Percentiles rank a stretch among this genome's conserved stretches.
These are phyloP conservation scores for Drosophila fungiperda DNA, from an alignment of 2,888 invertebrate species.

Conservation along the genomic window DNA sequence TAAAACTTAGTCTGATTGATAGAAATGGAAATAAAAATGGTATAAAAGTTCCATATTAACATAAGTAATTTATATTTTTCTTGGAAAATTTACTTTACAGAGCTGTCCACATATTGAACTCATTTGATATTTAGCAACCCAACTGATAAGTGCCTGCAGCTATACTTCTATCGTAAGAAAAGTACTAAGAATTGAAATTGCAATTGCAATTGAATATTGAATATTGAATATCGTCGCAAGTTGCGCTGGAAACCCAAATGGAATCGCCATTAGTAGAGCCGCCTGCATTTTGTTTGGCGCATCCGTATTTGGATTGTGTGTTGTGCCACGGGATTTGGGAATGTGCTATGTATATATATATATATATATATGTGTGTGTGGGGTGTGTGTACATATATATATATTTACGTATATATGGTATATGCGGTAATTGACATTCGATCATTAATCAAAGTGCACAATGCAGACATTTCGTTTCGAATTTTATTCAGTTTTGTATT, in stretches of 20 bases:
- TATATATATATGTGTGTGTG: constrained; percentile 13
- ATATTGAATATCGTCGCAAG: constrained; percentile 25
- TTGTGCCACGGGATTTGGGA: constrained; percentile 35
- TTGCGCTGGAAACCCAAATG: background rate
- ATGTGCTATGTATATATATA: background rate
- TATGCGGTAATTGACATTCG: constrained; percentile 84
- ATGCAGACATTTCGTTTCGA: constrained; percentile 84
- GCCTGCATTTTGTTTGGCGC: constrained; percentile 29
- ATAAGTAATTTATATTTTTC: background rate
- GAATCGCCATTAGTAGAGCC: constrained; percentile 15
- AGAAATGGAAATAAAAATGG: too few relatives aligned
- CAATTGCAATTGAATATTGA: constrained; percentile 15
- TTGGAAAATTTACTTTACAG: background rate
- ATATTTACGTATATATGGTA: constrained; percentile 47
- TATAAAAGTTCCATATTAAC: background rate
- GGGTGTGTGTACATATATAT: constrained; percentile 18
- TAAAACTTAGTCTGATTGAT: background rate
- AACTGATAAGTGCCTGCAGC: background rate
- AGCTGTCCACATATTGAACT: background rate
- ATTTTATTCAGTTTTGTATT: constrained; percentile 76
- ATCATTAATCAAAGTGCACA: constrained; percentile 86
- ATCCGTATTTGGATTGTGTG: constrained; percentile 36
- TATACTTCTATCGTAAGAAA: background rate
- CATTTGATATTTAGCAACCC: background rate
- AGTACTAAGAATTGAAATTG: background rate